These are phyloP conservation scores for Sycobia sp. DNA, from an alignment of 1,140 invertebrate genomes.

Conservation along the genomic window DNA sequence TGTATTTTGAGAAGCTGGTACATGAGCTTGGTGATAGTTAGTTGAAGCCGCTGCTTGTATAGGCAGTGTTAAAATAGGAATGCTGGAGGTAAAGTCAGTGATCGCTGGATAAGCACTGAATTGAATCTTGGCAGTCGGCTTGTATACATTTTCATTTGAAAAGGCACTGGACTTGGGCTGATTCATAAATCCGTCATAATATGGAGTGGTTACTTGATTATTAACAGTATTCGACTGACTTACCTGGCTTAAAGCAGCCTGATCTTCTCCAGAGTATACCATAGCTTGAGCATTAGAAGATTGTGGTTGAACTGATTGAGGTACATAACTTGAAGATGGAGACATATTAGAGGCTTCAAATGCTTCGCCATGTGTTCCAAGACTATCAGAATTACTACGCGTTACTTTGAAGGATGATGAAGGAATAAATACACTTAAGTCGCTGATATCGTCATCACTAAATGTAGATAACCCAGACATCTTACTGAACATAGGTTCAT, in stretches of 20 bases:
- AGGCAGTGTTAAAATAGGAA: background rate
- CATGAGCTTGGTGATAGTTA: background rate
- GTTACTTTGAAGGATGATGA: slow-evolving; percentile 7
- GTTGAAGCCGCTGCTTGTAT: background rate
- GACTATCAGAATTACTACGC: slow-evolving; percentile 4
- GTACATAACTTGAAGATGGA: background rate
- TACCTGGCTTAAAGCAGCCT: background rate
- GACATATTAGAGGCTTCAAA: background rate
- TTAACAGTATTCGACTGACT: background rate
- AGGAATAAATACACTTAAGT: slow-evolving; percentile 10
- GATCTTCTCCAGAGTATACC: slow-evolving; percentile 6
- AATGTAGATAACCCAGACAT: background rate
- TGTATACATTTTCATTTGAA: background rate
- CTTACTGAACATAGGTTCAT: background rate
- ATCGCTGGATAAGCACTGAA: background rate
- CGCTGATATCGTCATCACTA: slow-evolving; percentile 1
- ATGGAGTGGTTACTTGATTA: slow-evolving; percentile 10
- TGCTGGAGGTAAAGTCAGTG: background rate
- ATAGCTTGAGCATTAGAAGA: background rate
- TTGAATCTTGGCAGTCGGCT: background rate
- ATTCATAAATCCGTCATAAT: background rate
- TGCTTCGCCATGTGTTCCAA: slow-evolving; percentile 1
- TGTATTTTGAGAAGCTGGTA: background rate
- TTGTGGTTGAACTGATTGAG: background rate
- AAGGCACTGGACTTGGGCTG: background rate